phyloP scores from a whole-genome alignment of 1,140 invertebrate species.

The Brachionus manjavacas region DNA sequence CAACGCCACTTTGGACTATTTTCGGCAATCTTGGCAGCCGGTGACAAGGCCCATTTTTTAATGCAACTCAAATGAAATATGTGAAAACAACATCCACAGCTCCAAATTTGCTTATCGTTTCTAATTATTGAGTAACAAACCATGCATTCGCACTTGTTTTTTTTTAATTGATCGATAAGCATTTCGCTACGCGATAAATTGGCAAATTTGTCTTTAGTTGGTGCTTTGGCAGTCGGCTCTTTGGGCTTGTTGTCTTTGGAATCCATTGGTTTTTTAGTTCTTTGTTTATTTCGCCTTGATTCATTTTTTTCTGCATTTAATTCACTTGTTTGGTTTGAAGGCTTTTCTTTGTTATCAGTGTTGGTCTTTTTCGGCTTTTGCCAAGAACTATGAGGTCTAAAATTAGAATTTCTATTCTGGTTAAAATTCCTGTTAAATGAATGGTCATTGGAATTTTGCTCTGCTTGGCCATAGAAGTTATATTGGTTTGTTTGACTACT shows the following conservation, averaged over 20 bases:
- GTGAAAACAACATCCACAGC: constrained; percentile 80
- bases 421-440: neutral
- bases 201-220: neutral
- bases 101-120: constrained; percentile 76
- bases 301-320: neutral
- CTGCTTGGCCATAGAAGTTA: neutral
- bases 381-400: neutral
- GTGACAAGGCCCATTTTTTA: constrained; percentile 80
- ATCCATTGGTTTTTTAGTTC: neutral
- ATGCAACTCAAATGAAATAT: constrained; percentile 82
- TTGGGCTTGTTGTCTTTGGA: neutral
- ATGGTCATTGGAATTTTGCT: neutral
- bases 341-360: neutral
- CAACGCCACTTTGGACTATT: constrained; percentile 73
- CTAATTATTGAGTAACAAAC: constrained; percentile 61
- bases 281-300: neutral
- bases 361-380: neutral
- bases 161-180: constrained; percentile 16
- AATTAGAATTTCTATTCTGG: neutral
- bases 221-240: neutral
- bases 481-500: neutral
- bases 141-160: constrained; percentile 41
- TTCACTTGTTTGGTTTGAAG: neutral
- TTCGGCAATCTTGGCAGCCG: constrained; percentile 61
- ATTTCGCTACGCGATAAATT: constrained; percentile 14